Percentiles rank a stretch among this genome's conserved stretches.
phyloP scores from a whole-genome alignment of 2,797 vertebrate genomes.

The Allobates femoralis region DNA sequence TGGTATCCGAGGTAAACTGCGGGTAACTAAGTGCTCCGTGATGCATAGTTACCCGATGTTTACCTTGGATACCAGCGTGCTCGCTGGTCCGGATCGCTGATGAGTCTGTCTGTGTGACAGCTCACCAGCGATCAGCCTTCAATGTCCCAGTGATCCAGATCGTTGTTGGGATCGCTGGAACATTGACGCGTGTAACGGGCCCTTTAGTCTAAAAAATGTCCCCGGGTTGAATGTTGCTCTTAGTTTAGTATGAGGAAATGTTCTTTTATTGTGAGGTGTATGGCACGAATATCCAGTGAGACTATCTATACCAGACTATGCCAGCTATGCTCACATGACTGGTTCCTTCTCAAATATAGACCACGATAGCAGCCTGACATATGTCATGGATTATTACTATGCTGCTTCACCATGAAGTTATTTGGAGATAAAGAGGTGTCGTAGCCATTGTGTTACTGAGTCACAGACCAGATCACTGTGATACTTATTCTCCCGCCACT shows the following conservation, averaged over 20 bases:
- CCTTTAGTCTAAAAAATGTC: neutral
- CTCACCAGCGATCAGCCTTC: too few relatives aligned
- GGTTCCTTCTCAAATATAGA: conserved; percentile 37
- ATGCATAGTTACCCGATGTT: too few relatives aligned
- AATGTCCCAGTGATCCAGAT: too few relatives aligned
- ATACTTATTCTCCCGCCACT: neutral
- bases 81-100: too few relatives aligned
- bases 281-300: neutral
- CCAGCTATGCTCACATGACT: conserved; percentile 55
- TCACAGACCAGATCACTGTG: neutral
- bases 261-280: neutral
- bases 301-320: conserved; percentile 29
- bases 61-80: too few relatives aligned
- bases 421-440: conserved; percentile 27
- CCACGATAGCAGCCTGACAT: conserved; percentile 14
- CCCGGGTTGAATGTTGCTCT: neutral
- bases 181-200: too few relatives aligned
- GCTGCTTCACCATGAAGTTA: neutral
- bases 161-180: too few relatives aligned
- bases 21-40: too few relatives aligned
- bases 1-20: too few relatives aligned
- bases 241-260: neutral
- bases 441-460: neutral
- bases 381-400: neutral
- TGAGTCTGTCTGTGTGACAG: too few relatives aligned